phyloP scores from a whole-genome alignment of 2,888 invertebrate genomes.

The Strigamia transsilvanica region DNA sequence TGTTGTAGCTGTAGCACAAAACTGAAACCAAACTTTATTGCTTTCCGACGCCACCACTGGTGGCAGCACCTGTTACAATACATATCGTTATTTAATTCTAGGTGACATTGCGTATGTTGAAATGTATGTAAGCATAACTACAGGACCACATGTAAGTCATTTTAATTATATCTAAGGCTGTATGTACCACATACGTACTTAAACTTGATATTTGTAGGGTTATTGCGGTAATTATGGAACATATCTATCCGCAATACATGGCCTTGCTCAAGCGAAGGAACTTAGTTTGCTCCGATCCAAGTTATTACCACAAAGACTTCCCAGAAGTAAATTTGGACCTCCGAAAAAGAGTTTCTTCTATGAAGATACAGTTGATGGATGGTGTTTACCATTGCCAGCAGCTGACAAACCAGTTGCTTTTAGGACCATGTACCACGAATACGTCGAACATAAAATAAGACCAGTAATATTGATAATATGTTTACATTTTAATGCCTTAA shows the following conservation, averaged over 20 bases:
- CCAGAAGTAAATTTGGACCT: conserved; percentile 60
- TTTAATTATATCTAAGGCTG: not conserved
- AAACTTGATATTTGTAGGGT: conserved; percentile 63
- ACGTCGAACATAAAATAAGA: conserved; percentile 73
- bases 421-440: conserved; percentile 80
- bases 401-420: conserved; percentile 83
- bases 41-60: no score
- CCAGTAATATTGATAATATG: conserved; percentile 71
- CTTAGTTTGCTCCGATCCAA: conserved; percentile 73
- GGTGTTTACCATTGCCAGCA: conserved; percentile 82
- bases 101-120: conserved; percentile 2
- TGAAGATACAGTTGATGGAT: conserved; percentile 65
- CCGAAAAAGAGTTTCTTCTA: conserved; percentile 59
- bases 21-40: no score
- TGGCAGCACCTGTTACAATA: no score
- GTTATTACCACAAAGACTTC: conserved; percentile 73
- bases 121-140: not conserved
- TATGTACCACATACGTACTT: no score
- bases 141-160: not conserved
- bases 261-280: conserved; percentile 74
- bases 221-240: conserved; percentile 82
- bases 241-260: conserved; percentile 86
- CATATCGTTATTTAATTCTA: not conserved
- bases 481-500: conserved; percentile 70
- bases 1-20: no score